A percentile compares a stretch with the other conserved stretches of the same genome.
These are phyloP conservation scores for Noctilio leporinus DNA, from an alignment of 2,113 vertebrate genomes.

Conservation along the genomic window DNA sequence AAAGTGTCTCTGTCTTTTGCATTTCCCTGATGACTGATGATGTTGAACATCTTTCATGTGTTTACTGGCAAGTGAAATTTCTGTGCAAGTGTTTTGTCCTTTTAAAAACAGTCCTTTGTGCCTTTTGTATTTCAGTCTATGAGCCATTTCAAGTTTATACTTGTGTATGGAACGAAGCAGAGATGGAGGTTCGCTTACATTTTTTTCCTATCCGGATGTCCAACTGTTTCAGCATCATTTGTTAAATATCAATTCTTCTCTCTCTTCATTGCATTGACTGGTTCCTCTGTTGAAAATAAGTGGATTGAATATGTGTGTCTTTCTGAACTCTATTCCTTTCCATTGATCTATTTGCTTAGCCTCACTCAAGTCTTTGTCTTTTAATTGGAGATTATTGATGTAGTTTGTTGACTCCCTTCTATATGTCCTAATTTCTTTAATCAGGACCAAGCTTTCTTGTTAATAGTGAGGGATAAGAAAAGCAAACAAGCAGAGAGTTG, in stretches of 20 bases:
- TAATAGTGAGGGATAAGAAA: neutral
- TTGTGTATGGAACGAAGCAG: neutral
- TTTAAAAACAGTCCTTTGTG: neutral
- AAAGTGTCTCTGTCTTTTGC: neutral
- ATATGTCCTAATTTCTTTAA: slow-evolving; percentile 15
- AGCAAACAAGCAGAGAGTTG: neutral
- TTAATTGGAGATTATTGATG: slow-evolving; percentile 32
- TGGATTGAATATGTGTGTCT: neutral
- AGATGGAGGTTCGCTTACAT: neutral
- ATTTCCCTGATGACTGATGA: neutral
- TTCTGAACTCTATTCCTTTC: neutral
- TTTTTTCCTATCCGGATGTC: neutral
- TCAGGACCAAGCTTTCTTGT: neutral
- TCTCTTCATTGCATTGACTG: neutral
- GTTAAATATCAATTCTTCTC: neutral
- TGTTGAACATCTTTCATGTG: neutral
- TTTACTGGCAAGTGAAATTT: neutral
- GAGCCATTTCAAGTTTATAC: neutral
- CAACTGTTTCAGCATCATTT: neutral
- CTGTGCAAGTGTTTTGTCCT: neutral
- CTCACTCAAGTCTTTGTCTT: slow-evolving; percentile 9
- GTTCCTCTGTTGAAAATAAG: neutral
- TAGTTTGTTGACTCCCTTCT: neutral
- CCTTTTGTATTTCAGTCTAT: neutral
- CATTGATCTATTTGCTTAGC: neutral